Evolutionary conservation across 2,797 vertebrate genomes (phyloP).

Genomic region (Gastrophryne carolinensis): DNA sequence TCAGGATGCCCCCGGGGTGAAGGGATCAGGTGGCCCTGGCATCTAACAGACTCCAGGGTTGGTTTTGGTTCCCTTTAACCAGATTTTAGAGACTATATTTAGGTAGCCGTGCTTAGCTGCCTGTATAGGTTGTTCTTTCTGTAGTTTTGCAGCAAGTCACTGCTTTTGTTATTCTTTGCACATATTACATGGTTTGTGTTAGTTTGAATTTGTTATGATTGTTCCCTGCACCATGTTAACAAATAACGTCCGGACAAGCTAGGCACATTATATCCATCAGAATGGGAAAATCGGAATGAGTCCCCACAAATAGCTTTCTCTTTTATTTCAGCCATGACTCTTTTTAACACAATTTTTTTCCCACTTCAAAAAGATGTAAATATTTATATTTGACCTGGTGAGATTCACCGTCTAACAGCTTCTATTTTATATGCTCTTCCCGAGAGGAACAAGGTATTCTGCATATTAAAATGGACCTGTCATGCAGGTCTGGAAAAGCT

Average conservation of each 20-base stretch:
- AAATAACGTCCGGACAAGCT: neutral
- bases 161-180: neutral
- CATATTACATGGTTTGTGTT: neutral
- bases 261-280: neutral
- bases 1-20: no score
- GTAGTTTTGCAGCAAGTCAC: neutral
- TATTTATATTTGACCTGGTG: slow-evolving; percentile 6
- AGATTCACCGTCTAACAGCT: neutral
- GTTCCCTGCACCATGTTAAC: no score
- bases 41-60: no score
- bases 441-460: neutral
- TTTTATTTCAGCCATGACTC: neutral
- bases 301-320: neutral
- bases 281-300: neutral
- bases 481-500: neutral
- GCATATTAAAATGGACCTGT: neutral
- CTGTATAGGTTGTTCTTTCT: neutral
- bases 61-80: no score
- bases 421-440: neutral
- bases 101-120: no score
- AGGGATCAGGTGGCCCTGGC: no score
- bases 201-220: no score
- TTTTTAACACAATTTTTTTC: neutral
- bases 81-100: no score
- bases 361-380: slow-evolving; percentile 13